A percentile compares a stretch with the other conserved stretches of the same genome.
phyloP scores from a whole-genome alignment of 1,140 invertebrate genomes.

The Meloidogyne hapla region DNA sequence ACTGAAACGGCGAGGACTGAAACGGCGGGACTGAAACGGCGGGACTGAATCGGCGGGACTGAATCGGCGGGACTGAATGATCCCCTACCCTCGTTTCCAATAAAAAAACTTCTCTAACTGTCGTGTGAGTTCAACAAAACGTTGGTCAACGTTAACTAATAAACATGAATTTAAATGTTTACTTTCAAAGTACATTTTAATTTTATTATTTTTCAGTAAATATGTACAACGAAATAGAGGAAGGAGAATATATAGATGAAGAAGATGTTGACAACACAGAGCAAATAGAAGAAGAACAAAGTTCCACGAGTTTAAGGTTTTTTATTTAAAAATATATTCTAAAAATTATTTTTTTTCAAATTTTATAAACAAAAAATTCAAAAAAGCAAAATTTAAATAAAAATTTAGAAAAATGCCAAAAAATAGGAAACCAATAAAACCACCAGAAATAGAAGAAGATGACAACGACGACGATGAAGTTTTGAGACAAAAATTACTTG shows the following conservation, averaged over 20 bases:
- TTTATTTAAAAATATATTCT: not conserved
- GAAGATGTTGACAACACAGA: not conserved
- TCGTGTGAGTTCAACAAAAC: too few species aligned
- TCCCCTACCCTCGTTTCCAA: too few species aligned
- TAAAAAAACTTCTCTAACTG: too few species aligned
- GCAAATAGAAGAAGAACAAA: not conserved
- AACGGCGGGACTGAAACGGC: too few species aligned
- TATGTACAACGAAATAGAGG: not conserved
- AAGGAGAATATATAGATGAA: conserved; percentile 1
- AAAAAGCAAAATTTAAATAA: not conserved
- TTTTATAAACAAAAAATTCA: too few species aligned
- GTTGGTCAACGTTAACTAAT: too few species aligned
- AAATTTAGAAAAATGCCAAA: not conserved
- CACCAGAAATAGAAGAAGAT: not conserved
- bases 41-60: too few species aligned
- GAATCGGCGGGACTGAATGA: too few species aligned
- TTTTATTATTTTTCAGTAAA: not conserved
- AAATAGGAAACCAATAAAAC: not conserved
- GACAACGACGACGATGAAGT: not conserved
- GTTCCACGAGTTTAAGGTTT: not conserved
- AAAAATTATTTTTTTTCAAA: too few species aligned
- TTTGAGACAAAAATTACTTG: not conserved
- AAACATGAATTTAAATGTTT: too few species aligned
- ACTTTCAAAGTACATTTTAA: not conserved
- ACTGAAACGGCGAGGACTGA: too few species aligned